Conservation (phyloP, 2,797 vertebrate species). For the Morelia viridis region DNA sequence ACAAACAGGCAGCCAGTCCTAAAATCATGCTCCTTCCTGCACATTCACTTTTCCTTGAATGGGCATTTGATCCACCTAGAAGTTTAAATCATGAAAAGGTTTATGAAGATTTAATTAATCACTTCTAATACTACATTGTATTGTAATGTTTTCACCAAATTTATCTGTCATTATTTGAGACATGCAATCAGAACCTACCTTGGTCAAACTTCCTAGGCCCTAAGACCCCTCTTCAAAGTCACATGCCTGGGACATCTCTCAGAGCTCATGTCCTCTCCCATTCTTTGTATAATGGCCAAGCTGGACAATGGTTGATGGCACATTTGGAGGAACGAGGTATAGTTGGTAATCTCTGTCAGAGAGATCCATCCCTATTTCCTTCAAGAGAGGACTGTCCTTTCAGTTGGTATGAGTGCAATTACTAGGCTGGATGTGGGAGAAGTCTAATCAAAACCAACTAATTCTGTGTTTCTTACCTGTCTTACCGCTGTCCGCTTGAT, state of each 20-base stretch:
- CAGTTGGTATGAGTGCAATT: neutral
- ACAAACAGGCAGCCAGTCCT: neutral
- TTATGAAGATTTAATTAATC: neutral
- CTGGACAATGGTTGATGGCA: neutral
- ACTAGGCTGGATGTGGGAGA: neutral
- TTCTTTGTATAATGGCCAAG: neutral
- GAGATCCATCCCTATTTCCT: neutral
- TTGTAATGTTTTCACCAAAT: neutral
- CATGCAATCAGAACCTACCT: no score
- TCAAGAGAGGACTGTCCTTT: neutral
- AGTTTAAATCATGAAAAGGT: neutral
- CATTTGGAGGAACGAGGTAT: neutral
- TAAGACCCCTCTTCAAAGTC: neutral
- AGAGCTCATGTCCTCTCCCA: neutral
- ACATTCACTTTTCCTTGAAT: neutral
- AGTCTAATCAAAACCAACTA: neutral
- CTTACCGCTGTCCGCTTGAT: neutral
- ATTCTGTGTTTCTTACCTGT: neutral
- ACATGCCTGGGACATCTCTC: neutral
- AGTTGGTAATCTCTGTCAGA: neutral
- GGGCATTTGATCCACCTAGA: neutral
- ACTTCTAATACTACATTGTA: no score
- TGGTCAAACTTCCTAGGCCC: no score
- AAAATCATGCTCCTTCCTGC: neutral
- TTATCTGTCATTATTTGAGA: neutral